Conservation (phyloP, 2,888 invertebrate species). For the Pyrrhia umbra region DNA sequence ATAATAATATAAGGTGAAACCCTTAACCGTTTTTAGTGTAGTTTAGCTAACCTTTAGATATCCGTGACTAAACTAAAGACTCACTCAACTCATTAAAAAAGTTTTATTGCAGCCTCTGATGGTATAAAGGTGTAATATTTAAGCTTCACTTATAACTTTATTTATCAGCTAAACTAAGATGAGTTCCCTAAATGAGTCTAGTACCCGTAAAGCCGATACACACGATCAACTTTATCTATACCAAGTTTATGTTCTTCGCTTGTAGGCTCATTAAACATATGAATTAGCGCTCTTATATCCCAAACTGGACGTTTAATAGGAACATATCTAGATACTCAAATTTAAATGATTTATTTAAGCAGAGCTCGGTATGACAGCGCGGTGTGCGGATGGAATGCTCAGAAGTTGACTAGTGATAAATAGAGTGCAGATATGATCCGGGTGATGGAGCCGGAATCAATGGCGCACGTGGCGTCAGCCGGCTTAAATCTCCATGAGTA, state of each 20-base stretch:
- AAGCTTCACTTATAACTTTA: conserved; percentile 29
- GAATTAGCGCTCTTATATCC: no score
- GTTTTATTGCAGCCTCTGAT: conserved; percentile 14
- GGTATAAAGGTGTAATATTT: conserved; percentile 12
- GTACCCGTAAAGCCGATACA: conserved; percentile 1
- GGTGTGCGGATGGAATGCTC: conserved; percentile 3
- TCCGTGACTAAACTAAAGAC: no score
- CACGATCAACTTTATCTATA: not conserved
- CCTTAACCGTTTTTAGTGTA: no score
- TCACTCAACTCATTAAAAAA: conserved; percentile 20
- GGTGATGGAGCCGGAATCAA: conserved; percentile 44
- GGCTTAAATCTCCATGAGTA: conserved; percentile 52
- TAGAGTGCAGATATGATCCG: conserved; percentile 43
- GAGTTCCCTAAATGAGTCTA: conserved; percentile 31
- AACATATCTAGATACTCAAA: no score
- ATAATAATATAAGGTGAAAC: no score
- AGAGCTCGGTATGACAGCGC: not conserved
- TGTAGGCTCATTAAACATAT: not conserved
- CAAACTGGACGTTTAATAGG: no score
- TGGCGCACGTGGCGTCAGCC: conserved; percentile 38
- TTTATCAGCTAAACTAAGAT: conserved; percentile 26
- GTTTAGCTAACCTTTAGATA: no score
- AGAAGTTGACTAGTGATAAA: conserved; percentile 23
- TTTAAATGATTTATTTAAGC: not conserved
- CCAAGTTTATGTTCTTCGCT: not conserved